A percentile compares a stretch with the other conserved stretches of the same genome.
These are phyloP conservation scores for Thecophora atra DNA, from an alignment of 2,888 invertebrate genomes.

Conservation along the genomic window DNA sequence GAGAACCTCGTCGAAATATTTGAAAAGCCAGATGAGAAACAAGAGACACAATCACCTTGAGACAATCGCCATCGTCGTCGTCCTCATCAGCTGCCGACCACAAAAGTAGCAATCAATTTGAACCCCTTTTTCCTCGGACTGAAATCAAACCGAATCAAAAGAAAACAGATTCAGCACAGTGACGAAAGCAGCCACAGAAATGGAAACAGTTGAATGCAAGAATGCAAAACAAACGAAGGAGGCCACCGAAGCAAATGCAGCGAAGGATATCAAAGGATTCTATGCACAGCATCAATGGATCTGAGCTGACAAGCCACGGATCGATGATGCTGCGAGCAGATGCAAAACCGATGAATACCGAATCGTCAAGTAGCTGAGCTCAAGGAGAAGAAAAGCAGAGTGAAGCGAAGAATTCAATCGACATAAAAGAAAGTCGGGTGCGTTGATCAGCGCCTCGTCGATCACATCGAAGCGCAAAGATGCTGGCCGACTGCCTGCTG, in stretches of 20 bases:
- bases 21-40: no score
- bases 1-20: no score
- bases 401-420: slow-evolving; percentile 6
- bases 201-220: slow-evolving; percentile 9
- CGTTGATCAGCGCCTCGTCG: not conserved
- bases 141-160: not conserved
- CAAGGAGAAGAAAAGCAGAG: not conserved
- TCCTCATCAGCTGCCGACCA: not conserved
- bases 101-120: slow-evolving; percentile 7
- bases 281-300: not conserved
- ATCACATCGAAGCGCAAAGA: no score
- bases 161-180: not conserved
- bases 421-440: not conserved
- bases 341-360: not conserved
- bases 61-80: not conserved
- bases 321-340: not conserved
- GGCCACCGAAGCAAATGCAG: slow-evolving; percentile 49
- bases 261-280: slow-evolving; percentile 54
- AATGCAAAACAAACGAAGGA: slow-evolving; percentile 36
- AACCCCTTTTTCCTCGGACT: not conserved
- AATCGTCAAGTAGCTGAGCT: not conserved
- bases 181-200: slow-evolving; percentile 10
- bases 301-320: not conserved
- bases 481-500: not conserved
- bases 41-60: no score